These are phyloP conservation scores for Drosophila fungiperda DNA, from an alignment of 2,888 invertebrate species.

Conservation along the genomic window DNA sequence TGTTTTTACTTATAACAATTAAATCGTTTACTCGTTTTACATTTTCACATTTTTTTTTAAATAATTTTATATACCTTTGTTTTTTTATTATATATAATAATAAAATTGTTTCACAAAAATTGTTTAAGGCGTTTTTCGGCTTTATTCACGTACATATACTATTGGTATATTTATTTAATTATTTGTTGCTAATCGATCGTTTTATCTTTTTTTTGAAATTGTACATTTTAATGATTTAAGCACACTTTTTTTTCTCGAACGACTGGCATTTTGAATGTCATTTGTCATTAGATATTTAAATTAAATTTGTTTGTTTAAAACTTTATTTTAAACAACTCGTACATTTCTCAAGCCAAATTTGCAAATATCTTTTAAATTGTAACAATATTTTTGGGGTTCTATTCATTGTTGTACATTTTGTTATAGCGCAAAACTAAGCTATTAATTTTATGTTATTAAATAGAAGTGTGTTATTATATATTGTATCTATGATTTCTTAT, in stretches of 20 bases:
- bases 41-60: slow-evolving; percentile 46
- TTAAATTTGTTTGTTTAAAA: slow-evolving; percentile 32
- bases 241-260: slow-evolving; percentile 63
- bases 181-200: slow-evolving; percentile 47
- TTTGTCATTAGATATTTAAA: slow-evolving; percentile 29
- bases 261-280: slow-evolving; percentile 67
- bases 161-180: slow-evolving; percentile 18
- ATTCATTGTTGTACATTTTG: slow-evolving; percentile 51
- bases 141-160: slow-evolving; percentile 57
- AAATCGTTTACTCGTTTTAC: slow-evolving; percentile 73
- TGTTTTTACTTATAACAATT: slow-evolving; percentile 72
- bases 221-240: slow-evolving; percentile 57
- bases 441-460: slow-evolving; percentile 13
- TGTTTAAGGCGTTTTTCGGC: slow-evolving; percentile 77
- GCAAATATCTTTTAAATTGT: slow-evolving; percentile 18
- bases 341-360: slow-evolving; percentile 30
- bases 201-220: slow-evolving; percentile 42
- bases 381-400: slow-evolving; percentile 26
- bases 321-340: slow-evolving; percentile 47
- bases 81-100: slow-evolving; percentile 57
- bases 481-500: slow-evolving; percentile 34
- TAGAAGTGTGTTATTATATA: slow-evolving; percentile 23
- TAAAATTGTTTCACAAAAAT: slow-evolving; percentile 79
- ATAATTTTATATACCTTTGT: slow-evolving; percentile 32
- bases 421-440: slow-evolving; percentile 61